A percentile compares a stretch with the other conserved stretches of the same genome.
Evolutionary conservation across 1,140 invertebrate species (phyloP).

Genomic region (Druon quercuslanigerum): DNA sequence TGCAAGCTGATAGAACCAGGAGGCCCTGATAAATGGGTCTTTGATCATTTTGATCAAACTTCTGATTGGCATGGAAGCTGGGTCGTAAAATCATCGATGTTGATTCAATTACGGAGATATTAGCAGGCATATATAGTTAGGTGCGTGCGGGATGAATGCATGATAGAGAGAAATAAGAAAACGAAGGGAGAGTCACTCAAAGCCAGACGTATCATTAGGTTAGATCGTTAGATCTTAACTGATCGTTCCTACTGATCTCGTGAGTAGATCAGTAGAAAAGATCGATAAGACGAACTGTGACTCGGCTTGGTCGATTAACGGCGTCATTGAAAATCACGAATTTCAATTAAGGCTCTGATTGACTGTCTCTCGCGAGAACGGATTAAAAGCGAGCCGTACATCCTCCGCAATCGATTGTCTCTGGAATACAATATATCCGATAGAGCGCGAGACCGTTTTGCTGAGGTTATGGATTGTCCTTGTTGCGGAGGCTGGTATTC

Average conservation of each 20-base stretch:
- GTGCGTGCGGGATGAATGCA: slow-evolving; percentile 37
- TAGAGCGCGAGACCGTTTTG: neutral
- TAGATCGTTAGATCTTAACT: slow-evolving; percentile 46
- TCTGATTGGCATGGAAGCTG: slow-evolving; percentile 41
- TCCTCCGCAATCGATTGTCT: slow-evolving; percentile 11
- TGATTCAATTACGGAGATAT: slow-evolving; percentile 48
- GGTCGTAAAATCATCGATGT: slow-evolving; percentile 46
- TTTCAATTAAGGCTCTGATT: slow-evolving; percentile 5
- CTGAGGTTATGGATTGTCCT: slow-evolving; percentile 5
- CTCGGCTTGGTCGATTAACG: slow-evolving; percentile 43
- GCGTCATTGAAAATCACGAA: slow-evolving; percentile 20
- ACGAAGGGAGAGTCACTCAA: slow-evolving; percentile 36
- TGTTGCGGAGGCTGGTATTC: slow-evolving; percentile 38
- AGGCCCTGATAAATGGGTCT: slow-evolving; percentile 4
- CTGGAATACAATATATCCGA: slow-evolving; percentile 9
- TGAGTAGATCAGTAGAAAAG: slow-evolving; percentile 28
- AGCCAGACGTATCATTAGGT: slow-evolving; percentile 52
- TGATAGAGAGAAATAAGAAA: slow-evolving; percentile 33
- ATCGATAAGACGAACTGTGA: slow-evolving; percentile 40
- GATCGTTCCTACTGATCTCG: neutral
- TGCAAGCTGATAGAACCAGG: slow-evolving; percentile 41
- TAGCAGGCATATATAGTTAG: slow-evolving; percentile 36
- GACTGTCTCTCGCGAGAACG: neutral
- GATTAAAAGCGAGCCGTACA: neutral
- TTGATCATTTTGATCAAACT: slow-evolving; percentile 35